Base-by-base conservation (phyloP, 2,888 invertebrate genomes). In the Drosophila monieri region DNA sequence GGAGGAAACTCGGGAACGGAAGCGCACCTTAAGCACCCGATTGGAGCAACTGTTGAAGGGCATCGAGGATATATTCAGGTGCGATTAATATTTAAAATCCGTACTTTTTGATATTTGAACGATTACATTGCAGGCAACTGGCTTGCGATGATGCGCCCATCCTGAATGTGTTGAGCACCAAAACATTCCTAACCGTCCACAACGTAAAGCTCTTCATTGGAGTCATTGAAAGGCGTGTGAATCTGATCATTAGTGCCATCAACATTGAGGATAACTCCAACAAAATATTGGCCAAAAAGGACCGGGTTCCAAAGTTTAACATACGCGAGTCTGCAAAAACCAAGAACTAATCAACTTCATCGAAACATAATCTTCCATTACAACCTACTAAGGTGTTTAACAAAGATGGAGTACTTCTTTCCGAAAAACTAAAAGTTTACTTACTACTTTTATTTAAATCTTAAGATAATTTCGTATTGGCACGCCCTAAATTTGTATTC, bases 161-260 rank as follows among this genome's bases (percentile, higher is more conserved):
- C 10, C 91, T 96, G 21, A 94, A 94, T 80, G 92, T 96, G 10
- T 90, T 97, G 4, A 96, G 96, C 46, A 93, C 94, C 21, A 94
- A 95, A 58, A 93, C 95, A n/a, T 93, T 93, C 18, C 94, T 97
- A 41, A 95, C 94, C 59, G 93, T 93, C 54, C 94, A 94, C 80
- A 98, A 97, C 92, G 96, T 96, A 0, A 94, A 96, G 64, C 93
- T 97, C 12, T 97, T 96, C 89, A 93, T 97, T 81, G 95, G 96
- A 75, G 94, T 97, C 43, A 94, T 98, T 73, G 97, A 97, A 88
- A 94, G 95, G 88, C 94, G 94, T 60, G 94, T 91, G 2, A 90
- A 91, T 74, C 65, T 87, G 6, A 88, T 91, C 32, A 89, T 90
- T 0, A 89, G 78, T 53, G 85, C 88, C 6, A 83, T 90, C 5